Conservation (phyloP, 2,888 invertebrate species). For the Microctonus aethiopoides region DNA sequence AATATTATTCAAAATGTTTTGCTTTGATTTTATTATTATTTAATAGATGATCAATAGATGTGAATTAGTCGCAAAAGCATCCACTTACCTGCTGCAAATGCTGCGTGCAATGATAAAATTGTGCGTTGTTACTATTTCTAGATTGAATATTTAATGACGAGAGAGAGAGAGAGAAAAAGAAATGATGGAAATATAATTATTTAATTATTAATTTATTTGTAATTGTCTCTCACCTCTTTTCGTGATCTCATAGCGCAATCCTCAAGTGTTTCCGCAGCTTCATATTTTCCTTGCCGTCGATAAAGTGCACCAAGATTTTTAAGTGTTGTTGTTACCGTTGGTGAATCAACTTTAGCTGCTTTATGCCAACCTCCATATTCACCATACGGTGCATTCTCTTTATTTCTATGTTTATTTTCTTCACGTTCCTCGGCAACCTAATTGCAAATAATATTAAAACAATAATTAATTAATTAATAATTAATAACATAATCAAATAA, state of each 20-base stretch:
- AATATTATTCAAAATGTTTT: neutral
- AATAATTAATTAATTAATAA: neutral
- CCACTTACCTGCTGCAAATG: slow-evolving; percentile 62
- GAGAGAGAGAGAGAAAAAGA: slow-evolving; percentile 38
- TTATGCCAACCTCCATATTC: slow-evolving; percentile 98
- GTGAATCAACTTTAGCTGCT: slow-evolving; percentile 97
- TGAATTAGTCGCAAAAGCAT: slow-evolving; percentile 23
- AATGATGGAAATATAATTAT: slow-evolving; percentile 28
- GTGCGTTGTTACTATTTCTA: slow-evolving; percentile 22
- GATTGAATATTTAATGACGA: slow-evolving; percentile 31
- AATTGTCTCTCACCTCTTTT: slow-evolving; percentile 81
- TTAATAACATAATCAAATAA: neutral
- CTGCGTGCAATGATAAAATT: slow-evolving; percentile 57
- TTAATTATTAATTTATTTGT: neutral
- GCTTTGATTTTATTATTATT: neutral
- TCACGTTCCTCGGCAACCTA: slow-evolving; percentile 97
- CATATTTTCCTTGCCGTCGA: slow-evolving; percentile 98
- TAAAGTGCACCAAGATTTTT: slow-evolving; percentile 99
- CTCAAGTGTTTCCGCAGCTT: slow-evolving; percentile 98
- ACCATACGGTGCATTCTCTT: slow-evolving; percentile 90
- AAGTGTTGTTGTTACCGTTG: slow-evolving; percentile 96
- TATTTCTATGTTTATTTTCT: slow-evolving; percentile 91
- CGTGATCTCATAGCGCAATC: slow-evolving; percentile 97
- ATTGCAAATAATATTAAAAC: neutral
- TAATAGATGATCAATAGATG: neutral